Base-by-base conservation (phyloP, 2,113 vertebrate genomes). In the Pomatorhinus ruficollis region DNA sequence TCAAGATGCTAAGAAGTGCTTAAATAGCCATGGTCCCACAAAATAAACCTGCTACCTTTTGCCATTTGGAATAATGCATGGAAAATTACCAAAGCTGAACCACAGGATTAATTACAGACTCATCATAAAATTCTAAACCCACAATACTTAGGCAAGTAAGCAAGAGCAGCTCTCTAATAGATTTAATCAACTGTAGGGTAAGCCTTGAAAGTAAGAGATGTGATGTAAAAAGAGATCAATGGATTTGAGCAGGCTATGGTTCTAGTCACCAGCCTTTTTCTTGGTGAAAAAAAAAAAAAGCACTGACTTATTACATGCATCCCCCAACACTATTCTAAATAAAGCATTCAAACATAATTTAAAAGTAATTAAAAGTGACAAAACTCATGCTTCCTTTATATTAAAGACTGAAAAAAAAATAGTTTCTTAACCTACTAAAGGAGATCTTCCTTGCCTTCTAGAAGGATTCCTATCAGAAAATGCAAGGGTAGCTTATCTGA, bases 41-140 rank as follows among this genome's bases (percentile, higher is more conserved):
- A 39, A 71, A 54, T 54, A 90, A 88, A 86, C n/a, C 93, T 77
- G 24, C 25, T 84, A 90, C 35, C 35, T 84, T 79, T 83, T 93
- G 45, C 81, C 37, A 47, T 53, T 77, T 96, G 72, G 65, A 92
- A 91, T 68, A 65, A 86, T 35, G 16, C 30, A 83, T 16, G 1
- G 35, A 83, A 95, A 96, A 93, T 49, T 90, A 54, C 65, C 88
- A 91, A 87, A 91, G 24, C 22, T 90, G 33, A 27, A 86, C 49
- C 78, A 91, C 79, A 91, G 60, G 65, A 93, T 93, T 96, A 94
- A 95, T 96, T 95, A 96, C 60, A 95, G 71, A 60, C 47, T 57
- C 52, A 90, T 89, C 88, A 53, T 1, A 13, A 61, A 94, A 90
- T 89, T 94, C 79, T 75, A 78, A 93, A 95, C 75, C 40, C 68